Evolutionary conservation across 1,140 invertebrate genomes (phyloP).

Genomic region (Subanguina moxae): DNA sequence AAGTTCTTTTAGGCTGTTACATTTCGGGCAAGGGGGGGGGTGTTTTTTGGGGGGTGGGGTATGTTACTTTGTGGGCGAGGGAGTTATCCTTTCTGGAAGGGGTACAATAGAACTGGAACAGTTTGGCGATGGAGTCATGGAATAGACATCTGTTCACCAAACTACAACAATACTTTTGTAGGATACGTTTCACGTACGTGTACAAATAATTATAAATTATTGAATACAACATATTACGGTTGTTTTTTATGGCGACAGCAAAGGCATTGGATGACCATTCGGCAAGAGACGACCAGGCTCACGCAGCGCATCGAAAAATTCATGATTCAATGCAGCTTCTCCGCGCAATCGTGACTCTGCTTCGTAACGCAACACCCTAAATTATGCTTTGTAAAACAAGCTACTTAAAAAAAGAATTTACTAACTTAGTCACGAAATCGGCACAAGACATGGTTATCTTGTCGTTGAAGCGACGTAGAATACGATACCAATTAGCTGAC

Average conservation of each 20-base stretch:
- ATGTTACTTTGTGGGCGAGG: no score
- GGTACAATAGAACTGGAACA: no score
- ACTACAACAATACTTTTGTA: no score
- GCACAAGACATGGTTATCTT: not conserved
- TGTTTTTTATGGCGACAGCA: conserved; percentile 3
- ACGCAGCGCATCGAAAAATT: not conserved
- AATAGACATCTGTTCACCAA: no score
- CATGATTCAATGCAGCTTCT: not conserved
- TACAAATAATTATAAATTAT: no score
- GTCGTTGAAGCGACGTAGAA: not conserved
- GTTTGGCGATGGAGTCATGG: no score
- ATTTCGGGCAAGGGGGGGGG: no score
- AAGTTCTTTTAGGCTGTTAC: no score
- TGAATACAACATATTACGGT: no score
- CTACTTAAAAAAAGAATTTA: conserved; percentile 6
- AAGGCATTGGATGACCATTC: not conserved
- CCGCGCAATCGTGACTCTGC: not conserved
- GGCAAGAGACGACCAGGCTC: conserved; percentile 2
- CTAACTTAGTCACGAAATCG: conserved; percentile 4
- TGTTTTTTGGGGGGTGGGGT: no score
- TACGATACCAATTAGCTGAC: not conserved
- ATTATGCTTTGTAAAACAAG: not conserved
- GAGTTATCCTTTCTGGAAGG: no score
- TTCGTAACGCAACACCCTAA: conserved; percentile 4
- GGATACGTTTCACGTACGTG: no score